These are phyloP conservation scores for Merluccius polli DNA, from an alignment of 2,797 vertebrate genomes.

Conservation along the genomic window DNA sequence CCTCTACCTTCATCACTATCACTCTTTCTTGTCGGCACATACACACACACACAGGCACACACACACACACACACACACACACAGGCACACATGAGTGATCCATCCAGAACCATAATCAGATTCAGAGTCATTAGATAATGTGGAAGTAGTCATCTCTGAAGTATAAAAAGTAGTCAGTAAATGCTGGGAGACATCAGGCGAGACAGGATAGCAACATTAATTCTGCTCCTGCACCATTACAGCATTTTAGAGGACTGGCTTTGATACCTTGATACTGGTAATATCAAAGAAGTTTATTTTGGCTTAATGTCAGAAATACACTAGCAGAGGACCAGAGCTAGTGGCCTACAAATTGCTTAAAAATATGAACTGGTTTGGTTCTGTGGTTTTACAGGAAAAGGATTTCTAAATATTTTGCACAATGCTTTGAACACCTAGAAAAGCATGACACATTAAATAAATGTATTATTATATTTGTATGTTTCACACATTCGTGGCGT, in stretches of 20 bases:
- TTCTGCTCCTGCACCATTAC: neutral
- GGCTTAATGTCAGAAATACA: neutral
- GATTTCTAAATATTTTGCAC: neutral
- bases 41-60: slow-evolving; percentile 1
- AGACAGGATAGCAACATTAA: neutral
- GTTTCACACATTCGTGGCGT: neutral
- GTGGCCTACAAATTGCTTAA: neutral
- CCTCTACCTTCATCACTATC: neutral
- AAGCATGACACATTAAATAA: neutral
- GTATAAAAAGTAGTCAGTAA: neutral
- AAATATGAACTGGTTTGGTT: neutral
- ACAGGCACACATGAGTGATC: neutral
- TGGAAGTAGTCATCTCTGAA: neutral
- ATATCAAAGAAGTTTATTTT: neutral
- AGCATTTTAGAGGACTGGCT: neutral
- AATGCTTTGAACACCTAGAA: neutral
- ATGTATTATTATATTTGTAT: neutral
- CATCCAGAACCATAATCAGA: neutral
- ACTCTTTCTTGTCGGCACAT: neutral
- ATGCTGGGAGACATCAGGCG: neutral
- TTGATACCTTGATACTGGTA: neutral
- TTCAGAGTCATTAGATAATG: neutral
- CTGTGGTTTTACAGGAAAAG: neutral
- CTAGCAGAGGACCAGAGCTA: neutral
- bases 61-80: neutral